Percentiles rank a stretch among this genome's conserved stretches.
phyloP scores from a whole-genome alignment of 2,797 vertebrate genomes.

The Pseudomugil tenellus region DNA sequence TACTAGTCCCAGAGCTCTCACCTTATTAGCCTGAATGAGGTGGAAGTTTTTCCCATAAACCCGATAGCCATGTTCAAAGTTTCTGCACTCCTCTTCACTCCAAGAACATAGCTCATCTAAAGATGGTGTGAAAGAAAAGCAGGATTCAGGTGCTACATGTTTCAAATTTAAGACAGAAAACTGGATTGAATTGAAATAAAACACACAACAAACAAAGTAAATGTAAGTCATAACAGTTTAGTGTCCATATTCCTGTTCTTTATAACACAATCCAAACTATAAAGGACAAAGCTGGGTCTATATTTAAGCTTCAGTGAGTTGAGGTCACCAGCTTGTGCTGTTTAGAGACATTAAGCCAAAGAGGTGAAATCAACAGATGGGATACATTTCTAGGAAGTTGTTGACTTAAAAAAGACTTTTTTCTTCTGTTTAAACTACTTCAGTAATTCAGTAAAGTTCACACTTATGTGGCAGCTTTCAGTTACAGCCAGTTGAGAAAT shows the following conservation, averaged over 20 bases:
- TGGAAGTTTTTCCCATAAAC: slow-evolving; percentile 98
- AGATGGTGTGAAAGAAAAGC: background rate
- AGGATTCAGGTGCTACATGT: accelerated
- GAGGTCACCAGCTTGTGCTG: no score
- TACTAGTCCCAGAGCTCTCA: slow-evolving; percentile 52
- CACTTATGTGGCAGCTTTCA: background rate
- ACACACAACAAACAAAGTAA: background rate
- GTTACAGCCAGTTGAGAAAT: background rate
- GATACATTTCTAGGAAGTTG: background rate
- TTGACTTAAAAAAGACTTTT: background rate
- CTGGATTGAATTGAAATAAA: background rate
- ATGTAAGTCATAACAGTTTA: background rate
- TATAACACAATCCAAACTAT: background rate
- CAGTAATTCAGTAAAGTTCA: background rate
- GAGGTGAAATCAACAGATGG: background rate
- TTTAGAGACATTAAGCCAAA: background rate
- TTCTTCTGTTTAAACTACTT: background rate
- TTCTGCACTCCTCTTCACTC: slow-evolving; percentile 94
- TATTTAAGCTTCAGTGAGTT: background rate
- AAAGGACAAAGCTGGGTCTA: background rate
- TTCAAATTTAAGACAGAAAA: background rate
- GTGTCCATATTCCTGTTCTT: background rate
- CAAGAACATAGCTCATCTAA: slow-evolving; percentile 92
- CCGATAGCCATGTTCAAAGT: slow-evolving; percentile 94
- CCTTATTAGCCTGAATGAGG: slow-evolving; percentile 98